Evolutionary conservation across 1,140 invertebrate genomes (phyloP).

Genomic region (Leptoteleia sp.): DNA sequence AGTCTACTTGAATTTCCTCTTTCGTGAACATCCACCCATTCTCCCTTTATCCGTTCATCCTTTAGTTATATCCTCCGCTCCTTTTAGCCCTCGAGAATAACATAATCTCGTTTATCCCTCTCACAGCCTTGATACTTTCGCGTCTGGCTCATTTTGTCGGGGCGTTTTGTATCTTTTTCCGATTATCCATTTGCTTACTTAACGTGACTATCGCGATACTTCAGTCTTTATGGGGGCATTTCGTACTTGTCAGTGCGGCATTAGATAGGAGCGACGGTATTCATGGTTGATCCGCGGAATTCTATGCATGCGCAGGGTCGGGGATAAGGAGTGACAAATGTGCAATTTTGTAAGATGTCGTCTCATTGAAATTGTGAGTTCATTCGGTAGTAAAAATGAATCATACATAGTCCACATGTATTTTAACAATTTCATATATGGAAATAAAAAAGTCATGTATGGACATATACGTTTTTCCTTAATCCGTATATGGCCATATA

Average conservation of each 20-base stretch:
- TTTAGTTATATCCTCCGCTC: conserved; percentile 35
- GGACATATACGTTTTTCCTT: too few relatives aligned
- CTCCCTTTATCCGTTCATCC: conserved; percentile 33
- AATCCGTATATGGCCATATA: too few relatives aligned
- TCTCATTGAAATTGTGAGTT: conserved; percentile 15
- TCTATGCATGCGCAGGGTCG: conserved; percentile 62
- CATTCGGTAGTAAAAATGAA: too few relatives aligned
- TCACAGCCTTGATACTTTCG: conserved; percentile 36
- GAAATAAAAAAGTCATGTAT: too few relatives aligned
- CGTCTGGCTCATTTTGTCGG: conserved; percentile 23
- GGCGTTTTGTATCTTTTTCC: conserved; percentile 45
- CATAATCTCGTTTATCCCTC: conserved; percentile 43
- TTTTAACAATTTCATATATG: too few relatives aligned
- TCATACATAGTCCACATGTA: too few relatives aligned
- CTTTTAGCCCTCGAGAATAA: conserved; percentile 42
- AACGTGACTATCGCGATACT: conserved; percentile 53
- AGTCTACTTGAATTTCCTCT: conserved; percentile 24
- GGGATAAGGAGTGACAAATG: conserved; percentile 38
- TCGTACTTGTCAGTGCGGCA: conserved; percentile 31
- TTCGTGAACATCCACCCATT: conserved; percentile 28
- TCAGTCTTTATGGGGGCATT: conserved; percentile 44
- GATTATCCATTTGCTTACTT: conserved; percentile 52
- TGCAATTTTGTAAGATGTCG: conserved; percentile 29
- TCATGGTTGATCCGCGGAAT: conserved; percentile 63
- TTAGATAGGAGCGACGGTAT: conserved; percentile 55